These are phyloP conservation scores for Tringa solitaria DNA, from an alignment of 2,113 vertebrate species.

Conservation along the genomic window DNA sequence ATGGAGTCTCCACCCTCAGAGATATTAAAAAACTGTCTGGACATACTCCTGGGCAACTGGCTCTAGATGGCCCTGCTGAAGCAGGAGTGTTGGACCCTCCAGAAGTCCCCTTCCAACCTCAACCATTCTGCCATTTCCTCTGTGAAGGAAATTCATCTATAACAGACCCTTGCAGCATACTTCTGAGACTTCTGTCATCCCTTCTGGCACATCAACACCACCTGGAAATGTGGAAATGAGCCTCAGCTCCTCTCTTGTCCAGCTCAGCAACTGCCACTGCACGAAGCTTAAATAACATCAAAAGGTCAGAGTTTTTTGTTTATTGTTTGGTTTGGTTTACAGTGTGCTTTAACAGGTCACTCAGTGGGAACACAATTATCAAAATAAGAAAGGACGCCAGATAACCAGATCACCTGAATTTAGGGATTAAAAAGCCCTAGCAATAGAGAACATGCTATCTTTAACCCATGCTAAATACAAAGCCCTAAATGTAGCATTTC, in stretches of 20 bases:
- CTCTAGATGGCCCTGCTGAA: not conserved
- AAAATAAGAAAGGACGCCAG: not conserved
- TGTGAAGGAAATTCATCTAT: not conserved
- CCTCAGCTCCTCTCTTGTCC: not conserved
- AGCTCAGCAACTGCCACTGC: not conserved
- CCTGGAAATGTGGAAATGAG: not conserved
- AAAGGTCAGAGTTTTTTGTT: not conserved
- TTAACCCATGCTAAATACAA: not conserved
- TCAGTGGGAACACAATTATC: not conserved
- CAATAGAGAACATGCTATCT: not conserved
- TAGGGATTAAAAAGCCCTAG: not conserved
- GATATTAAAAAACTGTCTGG: not conserved
- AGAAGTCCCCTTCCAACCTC: not conserved
- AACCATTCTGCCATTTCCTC: not conserved
- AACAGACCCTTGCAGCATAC: not conserved
- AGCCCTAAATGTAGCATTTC: not conserved
- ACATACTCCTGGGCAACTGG: not conserved
- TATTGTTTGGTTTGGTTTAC: too few species aligned
- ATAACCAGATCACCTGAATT: not conserved
- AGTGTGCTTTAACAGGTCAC: not conserved
- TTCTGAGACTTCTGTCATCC: not conserved
- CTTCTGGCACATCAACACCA: not conserved
- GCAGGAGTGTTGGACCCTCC: fast-evolving
- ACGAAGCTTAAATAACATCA: not conserved
- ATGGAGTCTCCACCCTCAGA: not conserved